Evolutionary conservation across 2,888 invertebrate species (phyloP).

Genomic region (Iselma pallidipennis): DNA sequence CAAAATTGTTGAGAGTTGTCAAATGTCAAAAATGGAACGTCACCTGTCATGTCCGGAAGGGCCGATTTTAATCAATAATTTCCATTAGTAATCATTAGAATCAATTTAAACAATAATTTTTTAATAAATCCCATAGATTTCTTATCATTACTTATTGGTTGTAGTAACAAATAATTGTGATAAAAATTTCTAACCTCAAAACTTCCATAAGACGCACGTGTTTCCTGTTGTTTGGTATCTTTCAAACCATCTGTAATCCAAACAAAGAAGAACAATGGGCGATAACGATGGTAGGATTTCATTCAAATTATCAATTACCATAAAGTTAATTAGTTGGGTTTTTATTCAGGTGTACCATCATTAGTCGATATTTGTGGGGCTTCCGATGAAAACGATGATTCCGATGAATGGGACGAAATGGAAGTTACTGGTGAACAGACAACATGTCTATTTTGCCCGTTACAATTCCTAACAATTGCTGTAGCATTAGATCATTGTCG

Average conservation of each 20-base stretch:
- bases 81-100: conserved; percentile 21
- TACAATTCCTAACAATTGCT: conserved; percentile 63
- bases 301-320: conserved; percentile 1
- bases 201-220: conserved; percentile 8
- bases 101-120: background rate
- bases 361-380: conserved; percentile 14
- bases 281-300: conserved; percentile 20
- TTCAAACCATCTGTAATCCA: background rate
- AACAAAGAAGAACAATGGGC: conserved; percentile 17
- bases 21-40: conserved; percentile 17
- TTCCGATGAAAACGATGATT: conserved; percentile 47
- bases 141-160: no score
- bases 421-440: conserved; percentile 57
- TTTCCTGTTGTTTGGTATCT: conserved; percentile 7
- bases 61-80: conserved; percentile 24
- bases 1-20: background rate
- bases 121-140: no score
- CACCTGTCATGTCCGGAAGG: conserved; percentile 1
- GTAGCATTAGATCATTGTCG: conserved; percentile 71
- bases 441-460: conserved; percentile 75
- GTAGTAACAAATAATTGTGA: background rate
- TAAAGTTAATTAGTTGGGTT: background rate
- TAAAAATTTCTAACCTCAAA: conserved; percentile 10
- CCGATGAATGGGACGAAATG: conserved; percentile 63
- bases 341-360: background rate